phyloP scores from a whole-genome alignment of 2,113 vertebrate species.

The Chionodraco myersi region DNA sequence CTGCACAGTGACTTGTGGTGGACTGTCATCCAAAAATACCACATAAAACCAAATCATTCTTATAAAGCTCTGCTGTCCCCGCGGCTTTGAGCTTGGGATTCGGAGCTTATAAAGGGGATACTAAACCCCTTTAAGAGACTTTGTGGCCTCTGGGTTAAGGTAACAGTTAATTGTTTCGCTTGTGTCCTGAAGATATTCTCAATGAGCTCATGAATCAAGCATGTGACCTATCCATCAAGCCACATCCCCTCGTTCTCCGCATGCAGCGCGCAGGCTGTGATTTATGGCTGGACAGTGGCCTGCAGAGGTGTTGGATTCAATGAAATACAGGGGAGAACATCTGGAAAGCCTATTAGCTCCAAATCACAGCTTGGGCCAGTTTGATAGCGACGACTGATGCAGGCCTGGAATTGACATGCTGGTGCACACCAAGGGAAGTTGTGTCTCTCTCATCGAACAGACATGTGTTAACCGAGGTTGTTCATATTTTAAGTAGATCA shows the following conservation, averaged over 20 bases:
- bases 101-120: slow-evolving; percentile 77
- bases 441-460: slow-evolving; percentile 52
- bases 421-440: slow-evolving; percentile 40
- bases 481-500: slow-evolving; percentile 71
- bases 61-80: slow-evolving; percentile 74
- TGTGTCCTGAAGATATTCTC: slow-evolving; percentile 65
- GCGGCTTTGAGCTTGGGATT: slow-evolving; percentile 66
- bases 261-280: slow-evolving; percentile 67
- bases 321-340: slow-evolving; percentile 79
- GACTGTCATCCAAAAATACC: slow-evolving; percentile 80
- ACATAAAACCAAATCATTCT: slow-evolving; percentile 81
- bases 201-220: slow-evolving; percentile 80
- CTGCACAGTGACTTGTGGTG: slow-evolving; percentile 71
- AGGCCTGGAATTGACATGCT: slow-evolving; percentile 53
- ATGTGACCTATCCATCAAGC: slow-evolving; percentile 76
- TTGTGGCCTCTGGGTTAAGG: slow-evolving; percentile 72
- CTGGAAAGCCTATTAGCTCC: slow-evolving; percentile 77
- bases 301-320: slow-evolving; percentile 82
- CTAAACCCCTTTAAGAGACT: slow-evolving; percentile 76
- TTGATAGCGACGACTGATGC: slow-evolving; percentile 72
- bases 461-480: slow-evolving; percentile 48
- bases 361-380: slow-evolving; percentile 66
- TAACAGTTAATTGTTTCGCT: slow-evolving; percentile 82
- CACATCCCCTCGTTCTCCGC: slow-evolving; percentile 64
- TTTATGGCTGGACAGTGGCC: slow-evolving; percentile 82